phyloP scores from a whole-genome alignment of 2,888 invertebrate genomes.

The Leptura quadrifasciata region DNA sequence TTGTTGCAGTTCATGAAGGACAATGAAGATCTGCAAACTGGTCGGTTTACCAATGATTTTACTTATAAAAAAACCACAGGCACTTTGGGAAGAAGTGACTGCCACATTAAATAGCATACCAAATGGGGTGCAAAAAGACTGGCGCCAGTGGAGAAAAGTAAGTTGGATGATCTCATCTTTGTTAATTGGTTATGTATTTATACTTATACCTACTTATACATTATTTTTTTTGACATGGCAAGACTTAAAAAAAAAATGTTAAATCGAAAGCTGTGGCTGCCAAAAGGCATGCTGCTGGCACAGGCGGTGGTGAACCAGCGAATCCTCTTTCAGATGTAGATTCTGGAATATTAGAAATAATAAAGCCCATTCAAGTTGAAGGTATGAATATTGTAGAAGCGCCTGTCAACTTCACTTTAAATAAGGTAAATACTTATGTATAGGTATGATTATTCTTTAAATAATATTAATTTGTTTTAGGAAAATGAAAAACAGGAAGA shows the following conservation, averaged over 20 bases:
- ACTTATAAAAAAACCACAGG: conserved; percentile 13
- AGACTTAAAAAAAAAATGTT: conserved; percentile 5
- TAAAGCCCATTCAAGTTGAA: neutral
- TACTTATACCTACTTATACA: too few species aligned
- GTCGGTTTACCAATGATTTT: conserved; percentile 15
- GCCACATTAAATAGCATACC: conserved; percentile 19
- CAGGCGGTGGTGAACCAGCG: conserved; percentile 8
- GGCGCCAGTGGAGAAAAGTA: conserved; percentile 37
- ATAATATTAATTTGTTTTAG: neutral
- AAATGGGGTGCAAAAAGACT: conserved; percentile 28
- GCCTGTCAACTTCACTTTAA: neutral
- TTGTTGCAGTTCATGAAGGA: neutral
- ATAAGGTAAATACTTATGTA: neutral
- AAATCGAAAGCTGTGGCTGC: conserved; percentile 5
- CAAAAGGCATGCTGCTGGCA: neutral
- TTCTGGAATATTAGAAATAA: conserved; percentile 1
- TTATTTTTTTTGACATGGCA: conserved; percentile 18
- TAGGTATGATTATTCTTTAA: neutral
- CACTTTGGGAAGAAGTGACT: conserved; percentile 31
- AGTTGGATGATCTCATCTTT: neutral
- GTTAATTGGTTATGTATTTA: too few species aligned
- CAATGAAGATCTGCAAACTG: conserved; percentile 1
- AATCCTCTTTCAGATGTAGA: conserved; percentile 1
- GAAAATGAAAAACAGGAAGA: neutral
- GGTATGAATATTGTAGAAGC: neutral